These are phyloP conservation scores for Deilephila elpenor DNA, from an alignment of 2,888 invertebrate species.

Conservation along the genomic window DNA sequence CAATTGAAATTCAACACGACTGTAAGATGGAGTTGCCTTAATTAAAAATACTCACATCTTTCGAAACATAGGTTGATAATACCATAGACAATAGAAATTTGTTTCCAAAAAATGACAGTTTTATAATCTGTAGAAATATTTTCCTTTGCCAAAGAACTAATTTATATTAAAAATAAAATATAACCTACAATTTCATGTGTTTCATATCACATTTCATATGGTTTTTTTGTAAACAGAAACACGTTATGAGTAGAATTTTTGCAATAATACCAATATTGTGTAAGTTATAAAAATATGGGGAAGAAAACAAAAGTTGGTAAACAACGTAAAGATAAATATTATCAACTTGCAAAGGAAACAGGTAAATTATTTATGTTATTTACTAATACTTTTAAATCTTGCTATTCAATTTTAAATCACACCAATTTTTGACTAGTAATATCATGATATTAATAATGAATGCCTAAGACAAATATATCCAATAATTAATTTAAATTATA, in stretches of 20 bases:
- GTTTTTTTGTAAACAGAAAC: slow-evolving; percentile 5
- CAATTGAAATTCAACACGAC: too few relatives aligned
- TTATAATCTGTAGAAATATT: neutral
- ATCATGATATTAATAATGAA: neutral
- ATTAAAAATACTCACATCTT: too few relatives aligned
- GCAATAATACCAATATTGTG: neutral
- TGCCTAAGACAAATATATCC: too few relatives aligned
- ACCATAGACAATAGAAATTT: neutral
- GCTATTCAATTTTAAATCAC: too few relatives aligned
- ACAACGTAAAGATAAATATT: slow-evolving; percentile 98
- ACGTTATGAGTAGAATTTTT: neutral
- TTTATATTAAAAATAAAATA: neutral
- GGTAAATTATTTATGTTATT: slow-evolving; percentile 81
- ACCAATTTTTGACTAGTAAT: too few relatives aligned
- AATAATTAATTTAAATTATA: too few relatives aligned
- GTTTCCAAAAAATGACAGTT: neutral
- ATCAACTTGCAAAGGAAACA: slow-evolving; percentile 99
- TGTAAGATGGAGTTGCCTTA: too few relatives aligned
- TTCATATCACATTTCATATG: too few relatives aligned
- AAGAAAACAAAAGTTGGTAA: slow-evolving; percentile 98
- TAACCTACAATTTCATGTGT: neutral
- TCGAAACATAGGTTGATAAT: too few relatives aligned
- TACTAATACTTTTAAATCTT: too few relatives aligned
- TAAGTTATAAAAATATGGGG: slow-evolving; percentile 87
- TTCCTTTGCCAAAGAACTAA: neutral